Base-by-base conservation (phyloP, 2,113 vertebrate species). In the Kryptolebias marmoratus region DNA sequence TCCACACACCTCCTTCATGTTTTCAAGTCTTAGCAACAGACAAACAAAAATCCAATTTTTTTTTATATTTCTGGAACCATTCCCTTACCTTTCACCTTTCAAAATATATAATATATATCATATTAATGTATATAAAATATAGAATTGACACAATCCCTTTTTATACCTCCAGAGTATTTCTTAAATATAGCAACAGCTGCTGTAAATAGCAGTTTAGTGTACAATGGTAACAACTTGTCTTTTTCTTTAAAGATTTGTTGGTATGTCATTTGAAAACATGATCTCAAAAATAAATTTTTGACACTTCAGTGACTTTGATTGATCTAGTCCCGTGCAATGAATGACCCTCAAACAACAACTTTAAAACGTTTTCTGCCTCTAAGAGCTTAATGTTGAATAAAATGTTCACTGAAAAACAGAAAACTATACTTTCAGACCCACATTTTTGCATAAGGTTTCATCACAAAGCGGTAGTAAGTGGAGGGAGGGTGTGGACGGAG, bases 391-490 rank as follows among this genome's bases (percentile, higher is more conserved):
- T 86, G 83, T 88, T 73, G 73, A 90, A 89, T 62, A 87, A 92
- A 91, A 92, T 91, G 87, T 83, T 88, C 28, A 81, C 85, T 81
- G 85, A 87, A 87, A 53, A 91, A 93, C 84, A 68, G 80, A 94
- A 90, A 94, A 90, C 87, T 88, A 94, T 93, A 91, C 93, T 92
- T 90, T 92, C 89, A 93, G 92, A 94, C 93, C 92, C 92, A 94
- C 92, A 90, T 93, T 92, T 94, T 95, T 95, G 94, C 94, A 95
- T 95, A 95, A 95, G 92, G 91, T 95, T 93, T 92, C 91, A 94
- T 94, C 93, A 92, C 92, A 93, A 93, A 94, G 92, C 93, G 88
- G 92, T 94, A 94, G 94, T 93, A 93, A 93, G 93, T 93, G 93
- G 93, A 94, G 93, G 93, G 92, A 94, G 93, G 93, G 92, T 92